Percentiles rank a stretch among this genome's conserved stretches.
phyloP scores from a whole-genome alignment of 2,113 vertebrate genomes.

The Phoenicopterus ruber region DNA sequence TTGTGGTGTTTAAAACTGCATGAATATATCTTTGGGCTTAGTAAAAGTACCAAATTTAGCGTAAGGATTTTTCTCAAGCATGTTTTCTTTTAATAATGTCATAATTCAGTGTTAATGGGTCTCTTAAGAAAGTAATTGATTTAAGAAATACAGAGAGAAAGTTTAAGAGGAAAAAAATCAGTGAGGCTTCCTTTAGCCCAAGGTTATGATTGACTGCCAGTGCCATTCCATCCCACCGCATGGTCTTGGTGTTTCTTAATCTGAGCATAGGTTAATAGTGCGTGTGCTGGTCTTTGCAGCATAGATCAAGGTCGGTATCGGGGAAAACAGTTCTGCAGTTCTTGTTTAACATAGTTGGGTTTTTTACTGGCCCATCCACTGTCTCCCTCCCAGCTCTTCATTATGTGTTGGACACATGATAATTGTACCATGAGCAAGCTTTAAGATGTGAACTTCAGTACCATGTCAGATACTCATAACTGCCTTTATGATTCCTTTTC shows the following conservation, averaged over 20 bases:
- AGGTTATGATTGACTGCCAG: not conserved
- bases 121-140: not conserved
- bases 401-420: not conserved
- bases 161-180: not conserved
- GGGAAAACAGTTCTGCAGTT: not conserved
- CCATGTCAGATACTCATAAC: not conserved
- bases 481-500: not conserved
- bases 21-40: not conserved
- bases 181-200: not conserved
- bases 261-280: rapidly evolving
- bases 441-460: not conserved
- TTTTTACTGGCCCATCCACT: not conserved
- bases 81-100: not conserved
- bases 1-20: not conserved
- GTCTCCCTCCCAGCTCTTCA: rapidly evolving
- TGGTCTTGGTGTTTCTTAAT: not conserved
- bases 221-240: not conserved
- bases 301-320: not conserved
- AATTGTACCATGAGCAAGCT: not conserved
- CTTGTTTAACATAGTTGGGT: not conserved
- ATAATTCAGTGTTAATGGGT: not conserved
- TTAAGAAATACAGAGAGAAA: not conserved
- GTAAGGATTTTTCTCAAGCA: not conserved
- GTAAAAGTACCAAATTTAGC: not conserved
- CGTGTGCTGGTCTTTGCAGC: not conserved